Base-by-base conservation (phyloP, 2,888 invertebrate genomes). In the Melanotus villosus region DNA sequence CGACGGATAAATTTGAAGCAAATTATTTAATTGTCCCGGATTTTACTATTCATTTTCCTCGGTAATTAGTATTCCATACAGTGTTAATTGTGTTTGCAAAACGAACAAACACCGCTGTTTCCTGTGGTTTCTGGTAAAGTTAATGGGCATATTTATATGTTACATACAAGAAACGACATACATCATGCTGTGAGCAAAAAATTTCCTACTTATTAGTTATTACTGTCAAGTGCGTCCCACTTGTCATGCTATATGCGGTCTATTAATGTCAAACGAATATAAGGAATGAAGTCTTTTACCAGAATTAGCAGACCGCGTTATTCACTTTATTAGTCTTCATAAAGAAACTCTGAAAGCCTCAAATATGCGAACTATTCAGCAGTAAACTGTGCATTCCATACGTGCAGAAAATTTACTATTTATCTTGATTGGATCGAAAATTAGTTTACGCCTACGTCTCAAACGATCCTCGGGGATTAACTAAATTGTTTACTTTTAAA, bases 291-390 rank as follows among this genome's bases (percentile, higher is more conserved):
- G 63, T 54, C 41, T 30, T 41, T 62, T 54, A 54, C 54, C 32
- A 41, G 41, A 64, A 64, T 41, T 19, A 64, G 41, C 30, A 54
- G 52, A 26, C 69, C 59, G 50, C 36, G 64, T 69, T 63, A 70
- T 16, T 47, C 62, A 62, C n/a, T 21, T 36, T 16, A 59, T 21
- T 45, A n/a, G 10, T 45, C 9, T 19, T 9, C 41, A 5, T 36
- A 16, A 41, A 18, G 1, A 41, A n/a, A n/a, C n/a, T n/a, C 14
- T 43, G 43, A 43, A 43, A 30, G n/a, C 50, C 50, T 5, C 26
- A 26, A 50, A 50, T 30, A 30, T 30, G 26, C 14, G 5, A 14
- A 5, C 23, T 9, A 47, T 47, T 47, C 21, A 26, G 26, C 2
- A 10, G 26, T 9, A 43, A 43, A 19, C 14, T 7, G 47, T 19